Evolutionary conservation across 2,888 invertebrate genomes (phyloP).

Genomic region (Cephus runcator): DNA sequence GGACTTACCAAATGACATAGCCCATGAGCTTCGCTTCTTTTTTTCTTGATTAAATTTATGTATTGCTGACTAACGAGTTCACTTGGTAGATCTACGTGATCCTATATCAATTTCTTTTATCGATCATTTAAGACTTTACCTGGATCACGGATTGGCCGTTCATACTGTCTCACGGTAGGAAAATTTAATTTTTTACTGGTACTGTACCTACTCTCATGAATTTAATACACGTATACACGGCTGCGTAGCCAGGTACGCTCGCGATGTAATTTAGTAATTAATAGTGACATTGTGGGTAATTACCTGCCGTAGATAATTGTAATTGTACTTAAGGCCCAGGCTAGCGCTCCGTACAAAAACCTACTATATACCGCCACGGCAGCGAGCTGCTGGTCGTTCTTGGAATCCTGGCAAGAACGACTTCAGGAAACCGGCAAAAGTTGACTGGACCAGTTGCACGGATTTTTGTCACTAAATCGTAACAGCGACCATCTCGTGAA

Average conservation of each 20-base stretch:
- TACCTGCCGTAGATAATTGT: constrained; percentile 56
- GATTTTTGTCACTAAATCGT: not conserved
- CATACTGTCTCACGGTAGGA: not conserved
- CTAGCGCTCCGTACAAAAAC: constrained; percentile 22
- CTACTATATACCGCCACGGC: constrained; percentile 11
- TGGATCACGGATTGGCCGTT: not conserved
- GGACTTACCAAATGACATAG: not conserved
- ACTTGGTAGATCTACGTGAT: not conserved
- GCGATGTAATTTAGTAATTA: constrained; percentile 57
- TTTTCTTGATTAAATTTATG: not conserved
- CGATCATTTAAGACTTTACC: not conserved
- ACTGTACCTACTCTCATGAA: not conserved
- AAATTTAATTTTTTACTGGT: not conserved
- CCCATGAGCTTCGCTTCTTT: not conserved
- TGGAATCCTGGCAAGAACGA: constrained; percentile 47
- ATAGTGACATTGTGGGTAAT: constrained; percentile 59
- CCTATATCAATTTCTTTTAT: not conserved
- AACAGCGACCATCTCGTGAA: not conserved
- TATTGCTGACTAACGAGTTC: not conserved
- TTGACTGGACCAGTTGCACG: constrained; percentile 5
- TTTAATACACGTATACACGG: not conserved
- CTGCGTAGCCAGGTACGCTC: not conserved
- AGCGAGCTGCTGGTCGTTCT: constrained; percentile 40
- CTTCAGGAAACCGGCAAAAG: constrained; percentile 29
- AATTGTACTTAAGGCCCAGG: constrained; percentile 43